Evolutionary conservation across 2,888 invertebrate genomes (phyloP).

Genomic region (Cerastis rubricosa): DNA sequence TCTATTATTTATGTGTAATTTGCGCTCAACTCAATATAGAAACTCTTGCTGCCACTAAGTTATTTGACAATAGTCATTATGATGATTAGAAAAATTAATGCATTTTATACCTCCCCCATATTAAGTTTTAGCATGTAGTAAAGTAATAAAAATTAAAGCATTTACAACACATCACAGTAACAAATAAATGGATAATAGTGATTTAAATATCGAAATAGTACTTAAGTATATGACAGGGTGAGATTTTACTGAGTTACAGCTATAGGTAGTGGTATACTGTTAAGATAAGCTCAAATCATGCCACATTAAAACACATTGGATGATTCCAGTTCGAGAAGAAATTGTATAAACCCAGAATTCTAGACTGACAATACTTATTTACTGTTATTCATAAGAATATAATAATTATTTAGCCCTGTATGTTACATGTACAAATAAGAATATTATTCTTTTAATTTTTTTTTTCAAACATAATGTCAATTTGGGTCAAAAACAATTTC

Average conservation of each 20-base stretch:
- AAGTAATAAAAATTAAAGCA: slow-evolving; percentile 55
- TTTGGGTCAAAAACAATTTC: slow-evolving; percentile 24
- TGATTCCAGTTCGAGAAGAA: slow-evolving; percentile 38
- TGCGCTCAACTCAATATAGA: slow-evolving; percentile 46
- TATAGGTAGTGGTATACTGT: slow-evolving; percentile 55
- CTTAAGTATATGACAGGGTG: slow-evolving; percentile 70
- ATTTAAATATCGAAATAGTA: slow-evolving; percentile 63
- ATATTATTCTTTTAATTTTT: not conserved
- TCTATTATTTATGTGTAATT: slow-evolving; percentile 41
- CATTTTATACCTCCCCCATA: slow-evolving; percentile 52
- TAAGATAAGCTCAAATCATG: slow-evolving; percentile 61
- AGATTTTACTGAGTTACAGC: slow-evolving; percentile 66
- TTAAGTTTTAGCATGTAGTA: slow-evolving; percentile 46
- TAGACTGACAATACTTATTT: slow-evolving; percentile 27
- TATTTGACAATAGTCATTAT: slow-evolving; percentile 37
- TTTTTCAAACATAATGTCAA: not conserved
- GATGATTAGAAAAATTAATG: slow-evolving; percentile 31
- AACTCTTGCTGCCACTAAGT: slow-evolving; percentile 44
- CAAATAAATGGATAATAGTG: slow-evolving; percentile 53
- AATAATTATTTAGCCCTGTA: not conserved
- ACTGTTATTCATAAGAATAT: slow-evolving; percentile 11
- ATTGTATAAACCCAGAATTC: slow-evolving; percentile 7
- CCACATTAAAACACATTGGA: slow-evolving; percentile 34
- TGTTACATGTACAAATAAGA: not conserved
- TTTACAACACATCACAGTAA: slow-evolving; percentile 66